These are phyloP conservation scores for Drosophila arizonae DNA, from an alignment of 1,140 invertebrate species.

Conservation along the genomic window DNA sequence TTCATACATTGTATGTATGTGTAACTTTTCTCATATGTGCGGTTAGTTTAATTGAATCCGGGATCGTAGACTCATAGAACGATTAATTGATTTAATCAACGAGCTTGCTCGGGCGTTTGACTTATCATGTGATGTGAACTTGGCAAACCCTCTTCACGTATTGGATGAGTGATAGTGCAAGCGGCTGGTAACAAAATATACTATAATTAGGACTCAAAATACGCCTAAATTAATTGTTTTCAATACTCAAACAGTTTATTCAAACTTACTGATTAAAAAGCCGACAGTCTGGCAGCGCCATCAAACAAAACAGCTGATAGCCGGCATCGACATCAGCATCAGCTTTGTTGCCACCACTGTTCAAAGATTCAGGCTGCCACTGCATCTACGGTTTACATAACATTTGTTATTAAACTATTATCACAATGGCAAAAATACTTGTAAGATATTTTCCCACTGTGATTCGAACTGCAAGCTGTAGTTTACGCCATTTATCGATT, in stretches of 20 bases:
- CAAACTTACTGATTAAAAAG: not conserved
- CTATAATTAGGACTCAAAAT: not conserved
- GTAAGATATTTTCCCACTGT: slow-evolving; percentile 23
- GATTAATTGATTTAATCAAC: slow-evolving; percentile 74
- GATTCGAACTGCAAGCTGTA: slow-evolving; percentile 1
- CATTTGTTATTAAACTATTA: slow-evolving; percentile 31
- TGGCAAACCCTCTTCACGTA: slow-evolving; percentile 54
- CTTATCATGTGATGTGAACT: slow-evolving; percentile 63
- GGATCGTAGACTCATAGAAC: slow-evolving; percentile 62
- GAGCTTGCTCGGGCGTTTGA: slow-evolving; percentile 44
- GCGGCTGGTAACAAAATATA: slow-evolving; percentile 52
- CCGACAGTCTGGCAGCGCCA: slow-evolving; percentile 36
- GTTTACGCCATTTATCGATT: not conserved
- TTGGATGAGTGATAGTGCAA: slow-evolving; percentile 37
- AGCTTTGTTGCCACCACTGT: not conserved
- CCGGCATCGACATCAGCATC: slow-evolving; percentile 10
- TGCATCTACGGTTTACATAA: slow-evolving; percentile 49
- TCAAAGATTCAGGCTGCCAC: not conserved
- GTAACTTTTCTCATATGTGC: slow-evolving; percentile 4
- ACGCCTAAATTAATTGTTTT: slow-evolving; percentile 28
- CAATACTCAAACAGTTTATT: slow-evolving; percentile 9
- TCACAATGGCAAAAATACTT: slow-evolving; percentile 38
- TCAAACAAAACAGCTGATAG: slow-evolving; percentile 45
- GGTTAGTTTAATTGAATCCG: slow-evolving; percentile 53
- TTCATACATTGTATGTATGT: not conserved